Percentiles rank a stretch among this genome's conserved stretches.
These are phyloP conservation scores for Zygaena filipendulae DNA, from an alignment of 2,888 invertebrate species.

Conservation along the genomic window DNA sequence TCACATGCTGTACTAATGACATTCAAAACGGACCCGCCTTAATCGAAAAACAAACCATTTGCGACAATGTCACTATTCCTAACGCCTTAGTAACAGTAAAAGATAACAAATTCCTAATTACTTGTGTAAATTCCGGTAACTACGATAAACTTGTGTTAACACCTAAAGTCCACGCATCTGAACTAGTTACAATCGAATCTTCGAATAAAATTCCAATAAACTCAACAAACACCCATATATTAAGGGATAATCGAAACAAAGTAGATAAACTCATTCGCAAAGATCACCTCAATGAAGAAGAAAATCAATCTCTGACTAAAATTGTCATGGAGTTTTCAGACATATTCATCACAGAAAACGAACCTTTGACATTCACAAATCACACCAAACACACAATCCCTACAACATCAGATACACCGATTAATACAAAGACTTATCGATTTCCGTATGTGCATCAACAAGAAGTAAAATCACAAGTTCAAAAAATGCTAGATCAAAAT, in stretches of 20 bases:
- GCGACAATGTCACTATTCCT: slow-evolving; percentile 17
- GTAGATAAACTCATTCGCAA: slow-evolving; percentile 11
- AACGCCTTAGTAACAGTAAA: slow-evolving; percentile 16
- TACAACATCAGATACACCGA: slow-evolving; percentile 20
- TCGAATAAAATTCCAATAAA: no score
- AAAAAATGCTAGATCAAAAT: slow-evolving; percentile 18
- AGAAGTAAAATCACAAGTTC: slow-evolving; percentile 20
- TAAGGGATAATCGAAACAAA: slow-evolving; percentile 10
- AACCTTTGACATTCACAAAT: slow-evolving; percentile 19
- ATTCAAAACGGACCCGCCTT: slow-evolving; percentile 16
- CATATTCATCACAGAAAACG: slow-evolving; percentile 18
- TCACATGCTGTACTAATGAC: slow-evolving; percentile 14
- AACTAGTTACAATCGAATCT: no score
- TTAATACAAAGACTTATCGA: slow-evolving; percentile 22
- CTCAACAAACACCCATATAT: neutral
- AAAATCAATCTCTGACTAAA: slow-evolving; percentile 14
- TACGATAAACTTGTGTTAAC: slow-evolving; percentile 8
- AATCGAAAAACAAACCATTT: slow-evolving; percentile 18
- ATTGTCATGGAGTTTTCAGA: slow-evolving; percentile 14
- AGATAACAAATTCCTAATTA: slow-evolving; percentile 16
- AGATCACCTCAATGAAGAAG: slow-evolving; percentile 17
- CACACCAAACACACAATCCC: slow-evolving; percentile 20
- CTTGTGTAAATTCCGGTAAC: slow-evolving; percentile 14
- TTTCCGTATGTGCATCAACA: slow-evolving; percentile 21
- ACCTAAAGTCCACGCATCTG: neutral